Base-by-base conservation (phyloP, 2,113 vertebrate species). In the Rhinoderma darwinii region DNA sequence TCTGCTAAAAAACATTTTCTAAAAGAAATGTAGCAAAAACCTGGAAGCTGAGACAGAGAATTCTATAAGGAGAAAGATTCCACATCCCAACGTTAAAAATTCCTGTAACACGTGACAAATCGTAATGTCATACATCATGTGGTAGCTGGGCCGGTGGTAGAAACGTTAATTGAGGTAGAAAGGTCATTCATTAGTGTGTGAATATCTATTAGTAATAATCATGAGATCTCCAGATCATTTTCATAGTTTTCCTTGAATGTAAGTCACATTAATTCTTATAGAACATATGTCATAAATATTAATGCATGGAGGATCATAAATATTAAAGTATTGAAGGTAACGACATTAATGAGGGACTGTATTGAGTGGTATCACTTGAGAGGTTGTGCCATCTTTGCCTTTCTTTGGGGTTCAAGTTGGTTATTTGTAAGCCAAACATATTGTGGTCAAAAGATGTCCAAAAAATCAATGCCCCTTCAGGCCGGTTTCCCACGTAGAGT, bases 1-100 rank as follows among this genome's bases (percentile, higher is more conserved):
- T 79, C 43, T 79, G 39, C 47, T 77, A 85, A 61, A 41, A 77
- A 61, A 85, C 61, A 72, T 14, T 59, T 75, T 75, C 50, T 84
- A 73, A n/a, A 84, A 73, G 30, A 61, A 51, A 72, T 83, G 14
- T 27, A 83, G 66, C 44, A 72, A 3, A 83, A 72, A 70, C 51
- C 43, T 25, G 63, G 50, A 72, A 44, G 63, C n/a, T 12, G 39
- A 72, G 63, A 82, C 15, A 17, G 18, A n/a, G 4, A 6, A 43
- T 43, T 43, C 56, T 15, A 66, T 9, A 30, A 15, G 37, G 27
- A 82, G 1, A 82, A 27, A 30, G 17, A 22, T 14, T n/a, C 0
- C 72, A 32, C 10, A 7, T 14, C 9, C 27, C 10, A 41, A 14
- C 18, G 14, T 59, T 14, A 41, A 43, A 43, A n/a, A 43, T 41